Evolutionary conservation across 2,113 vertebrate species (phyloP), one percentile per base, ranked within the genome.

Genomic region (Ciconia stormi): DNA sequence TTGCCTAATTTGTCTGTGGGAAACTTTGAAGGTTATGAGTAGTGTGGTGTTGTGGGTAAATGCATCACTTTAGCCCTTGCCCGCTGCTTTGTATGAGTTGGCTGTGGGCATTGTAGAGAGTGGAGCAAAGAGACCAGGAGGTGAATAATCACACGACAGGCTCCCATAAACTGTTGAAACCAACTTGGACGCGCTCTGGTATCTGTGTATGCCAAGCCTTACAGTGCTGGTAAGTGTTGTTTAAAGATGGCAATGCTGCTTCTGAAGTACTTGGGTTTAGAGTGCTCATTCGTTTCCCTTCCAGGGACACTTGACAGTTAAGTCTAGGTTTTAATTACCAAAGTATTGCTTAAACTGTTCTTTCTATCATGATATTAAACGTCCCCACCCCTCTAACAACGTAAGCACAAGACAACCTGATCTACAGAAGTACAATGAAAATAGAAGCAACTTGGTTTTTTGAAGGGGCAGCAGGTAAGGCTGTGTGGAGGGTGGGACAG

Each of bases 161-260:
- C 32, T 93, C 74, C 32, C 59, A 56, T 22, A 11, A 66, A 13
- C 59, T 81, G 21, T 44, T 65, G 79, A 65, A 25, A 38, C 44
- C 58, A 29, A 1, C 2, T 29, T 11, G 50, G 50, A 1, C 17
- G 53, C 3, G 0, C 29, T 11, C 81, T 59, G 78, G n/a, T 47
- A 15, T 26, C 40, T 26, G 23, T 30, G 12, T 46, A 7, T 34
- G 78, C 91, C 5, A 7, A 27, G 80, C 80, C n/a, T 29, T 29
- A 5, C 10, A 4, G 49, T 32, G 2, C 80, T 16, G 46, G 4
- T 10, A 1, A 46, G 59, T 12, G 16, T 7, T 40, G 1, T 2
- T 49, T 47, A 5, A 18, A 72, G 82, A 5, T 19, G 49, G 47
- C 52, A 61, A 1, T 13, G 17, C 36, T 34, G 2, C 52, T 49